Base-by-base conservation (phyloP, 2,113 vertebrate genomes). In the Chiloscyllium plagiosum region DNA sequence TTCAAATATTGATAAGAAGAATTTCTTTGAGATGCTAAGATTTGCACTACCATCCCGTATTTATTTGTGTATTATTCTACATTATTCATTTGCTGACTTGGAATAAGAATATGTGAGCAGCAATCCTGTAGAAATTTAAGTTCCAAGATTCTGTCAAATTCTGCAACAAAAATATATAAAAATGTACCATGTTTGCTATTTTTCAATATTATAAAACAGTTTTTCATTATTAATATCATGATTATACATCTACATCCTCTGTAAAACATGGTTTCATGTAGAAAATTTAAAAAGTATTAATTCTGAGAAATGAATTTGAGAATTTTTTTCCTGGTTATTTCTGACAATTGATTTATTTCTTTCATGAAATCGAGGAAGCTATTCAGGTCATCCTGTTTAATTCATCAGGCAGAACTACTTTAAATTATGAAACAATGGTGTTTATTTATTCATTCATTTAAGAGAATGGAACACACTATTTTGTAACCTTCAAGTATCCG, bases 11-110 rank as follows among this genome's bases (percentile, higher is more conserved):
- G 96, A 96, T 96, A 96, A 96, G 96, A 0, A 89, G 42, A 93
- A 78, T 12, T 83, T 96, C 86, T 96, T 61, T 96, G 96, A 97
- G 96, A 96, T 96, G 93, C 92, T 96, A 96, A 97, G 50, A 96
- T 94, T 87, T 0, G 0, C 22, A 33, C 33, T 20, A 42, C 42
- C 17, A 78, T 69, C 95, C 33, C 96, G 96, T 96, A 95, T 96
- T 72, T 96, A 10, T 96, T 95, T 96, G 86, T 96, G 50, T 37
- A 96, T 93, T 96, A 96, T 96, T 96, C 83, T 96, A 37, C 50
- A 96, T 96, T 96, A 96, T 96, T 96, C 85, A 80, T 85, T 96
- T 89, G 78, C 66, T 96, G 87, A 24, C n/a, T 96, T 96, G 96
- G 22, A 47, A 95, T 94, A 33, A 95, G 96, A 96, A 96, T 96